Conservation (phyloP, 2,797 vertebrate species). For the Onychomys leucogaster region DNA sequence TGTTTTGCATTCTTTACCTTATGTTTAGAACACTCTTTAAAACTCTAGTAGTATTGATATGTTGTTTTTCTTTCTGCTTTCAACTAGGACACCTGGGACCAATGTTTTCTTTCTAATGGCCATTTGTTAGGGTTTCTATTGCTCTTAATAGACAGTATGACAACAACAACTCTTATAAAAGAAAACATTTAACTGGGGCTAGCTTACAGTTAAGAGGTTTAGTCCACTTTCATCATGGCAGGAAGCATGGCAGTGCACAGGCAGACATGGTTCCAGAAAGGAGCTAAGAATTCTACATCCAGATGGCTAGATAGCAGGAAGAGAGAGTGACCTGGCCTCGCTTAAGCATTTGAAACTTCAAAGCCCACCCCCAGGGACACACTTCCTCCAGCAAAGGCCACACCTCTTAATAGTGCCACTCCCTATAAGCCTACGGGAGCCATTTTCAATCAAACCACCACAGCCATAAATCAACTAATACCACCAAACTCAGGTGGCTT, state of each 20-base stretch:
- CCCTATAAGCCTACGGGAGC: neutral
- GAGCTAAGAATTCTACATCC: neutral
- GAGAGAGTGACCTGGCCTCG: no score
- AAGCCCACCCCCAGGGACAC: no score
- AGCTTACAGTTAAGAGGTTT: neutral
- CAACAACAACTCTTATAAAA: neutral
- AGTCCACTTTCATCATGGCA: neutral
- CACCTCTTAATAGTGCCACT: neutral
- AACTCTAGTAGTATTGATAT: neutral
- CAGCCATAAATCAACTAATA: neutral
- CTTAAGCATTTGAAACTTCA: neutral
- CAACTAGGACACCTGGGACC: neutral
- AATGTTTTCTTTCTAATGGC: slow-evolving; percentile 27
- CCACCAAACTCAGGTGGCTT: neutral
- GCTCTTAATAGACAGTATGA: neutral
- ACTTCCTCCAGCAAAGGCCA: neutral
- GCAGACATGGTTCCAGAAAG: neutral
- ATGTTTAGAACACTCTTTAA: neutral
- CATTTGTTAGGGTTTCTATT: neutral
- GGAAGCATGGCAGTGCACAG: neutral
- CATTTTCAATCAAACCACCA: neutral
- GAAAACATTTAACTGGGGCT: neutral
- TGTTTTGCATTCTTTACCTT: neutral
- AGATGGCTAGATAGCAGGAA: neutral
- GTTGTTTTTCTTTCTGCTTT: slow-evolving; percentile 5